Base-by-base conservation (phyloP, 1,140 invertebrate genomes). In the Drosophila pectinifera region DNA sequence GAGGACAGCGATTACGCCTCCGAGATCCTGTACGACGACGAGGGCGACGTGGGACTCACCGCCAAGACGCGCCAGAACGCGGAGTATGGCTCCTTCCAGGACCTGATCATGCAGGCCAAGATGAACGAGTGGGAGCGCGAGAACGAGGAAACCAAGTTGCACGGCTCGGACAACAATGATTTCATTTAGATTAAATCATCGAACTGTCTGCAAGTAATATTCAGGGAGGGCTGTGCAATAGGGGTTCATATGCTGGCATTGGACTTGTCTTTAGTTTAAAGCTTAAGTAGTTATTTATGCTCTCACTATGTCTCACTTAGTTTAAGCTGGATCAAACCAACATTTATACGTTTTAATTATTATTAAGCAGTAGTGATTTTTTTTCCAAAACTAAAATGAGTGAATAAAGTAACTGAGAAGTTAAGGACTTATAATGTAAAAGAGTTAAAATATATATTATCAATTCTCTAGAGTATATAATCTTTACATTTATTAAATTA, bases 191-290 rank as follows among this genome's bases (percentile, higher is more conserved):
- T 36, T 4, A 18, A 13, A 34, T 7, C 61, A 24, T 11, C 2
- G 0, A 53, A 34, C 0, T 38, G 18, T 49, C 4, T 51, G 14
- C 8, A 4, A 18, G 5, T 5, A 41, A 4, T 3, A n/a, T 16
- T 22, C 34, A 11, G 3, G n/a, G 1, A 45, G 58, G 70, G 46
- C 59, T 78, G 55, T 73, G 68, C 63, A 79, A 79, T 79, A 53
- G 55, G 73, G 67, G 84, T 88, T 88, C 79, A 79, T 42, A 83
- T 88, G 84, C 84, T 73, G 84, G 84, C 84, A 83, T 88, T 80
- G 80, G 75, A 82, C 72, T 55, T 45, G 42, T 57, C 34, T 51
- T 38, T 38, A 54, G 61, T 13, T 31, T 67, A 57, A 57, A 38
- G 26, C 7, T 38, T 67, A 57, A 58, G 36, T 45, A 72, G 38